Base-by-base conservation (phyloP, 1,140 invertebrate genomes). In the Amyelois transitella region DNA sequence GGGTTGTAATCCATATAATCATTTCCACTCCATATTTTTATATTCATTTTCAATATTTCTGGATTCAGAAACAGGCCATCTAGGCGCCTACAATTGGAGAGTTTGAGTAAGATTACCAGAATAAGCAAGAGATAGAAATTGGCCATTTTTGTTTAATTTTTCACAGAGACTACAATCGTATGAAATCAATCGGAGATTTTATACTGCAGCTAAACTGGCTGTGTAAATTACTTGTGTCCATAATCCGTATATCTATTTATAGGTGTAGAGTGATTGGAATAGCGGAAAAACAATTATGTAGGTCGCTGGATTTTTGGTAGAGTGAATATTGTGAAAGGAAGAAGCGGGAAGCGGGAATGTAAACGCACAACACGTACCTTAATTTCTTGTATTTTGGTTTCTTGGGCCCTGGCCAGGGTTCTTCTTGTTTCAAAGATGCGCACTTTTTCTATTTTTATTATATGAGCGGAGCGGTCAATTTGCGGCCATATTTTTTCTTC, bases 1-100 rank as follows among this genome's bases (percentile, higher is more conserved):
- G 75, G 71, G 45, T 75, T 64, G 22, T 76, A 81, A 50, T 82
- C 75, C 51, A 81, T 67, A 49, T 79, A 77, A 32, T 79, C 72
- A 44, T 81, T 81, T 0, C 72, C 72, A 28, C 49, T 43, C 18
- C 60, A 47, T 7, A 76, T 45, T 53, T 74, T 65, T 4, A 54
- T 21, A 4, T 54, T 51, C 10, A 58, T 68, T 58, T 83, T 83
- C 50, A 81, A 48, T 18, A 64, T 59, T 58, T 83, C 80, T 6
- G 77, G 76, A 51, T 66, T 68, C 17, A 83, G 60, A 18, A 65
- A 52, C 45, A 82, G 50, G 22, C 79, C 79, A 28, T 82, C 68
- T 8, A 56, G 45, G 1, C 18, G 19, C 45, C 44, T 61, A 10
- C 38, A 53, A 43, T 52, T 55, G 55, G 47, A 45, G 20, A 53